Evolutionary conservation across 2,797 vertebrate species (phyloP).

Genomic region (Microchirus variegatus): DNA sequence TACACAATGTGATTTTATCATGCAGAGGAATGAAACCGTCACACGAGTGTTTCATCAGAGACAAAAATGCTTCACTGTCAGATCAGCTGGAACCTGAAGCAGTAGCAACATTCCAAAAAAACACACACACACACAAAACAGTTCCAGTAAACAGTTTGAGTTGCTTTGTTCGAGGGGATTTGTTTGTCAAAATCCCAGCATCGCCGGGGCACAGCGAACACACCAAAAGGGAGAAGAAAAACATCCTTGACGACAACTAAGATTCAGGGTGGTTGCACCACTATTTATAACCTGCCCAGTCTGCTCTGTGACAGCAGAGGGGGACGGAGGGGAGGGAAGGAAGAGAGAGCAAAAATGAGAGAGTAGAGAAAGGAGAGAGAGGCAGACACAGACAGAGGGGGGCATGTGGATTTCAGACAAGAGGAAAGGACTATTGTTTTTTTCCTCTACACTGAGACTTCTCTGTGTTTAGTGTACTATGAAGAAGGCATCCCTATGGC

Average conservation of each 20-base stretch:
- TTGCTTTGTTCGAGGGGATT: slow-evolving; percentile 49
- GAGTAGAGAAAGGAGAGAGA: slow-evolving; percentile 13
- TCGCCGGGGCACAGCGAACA: slow-evolving; percentile 46
- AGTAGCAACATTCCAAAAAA: slow-evolving; percentile 28
- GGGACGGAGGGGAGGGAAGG: slow-evolving; percentile 45
- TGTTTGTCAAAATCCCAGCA: slow-evolving; percentile 49
- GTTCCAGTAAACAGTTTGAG: slow-evolving; percentile 46
- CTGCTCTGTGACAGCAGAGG: slow-evolving; percentile 69
- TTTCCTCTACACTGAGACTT: slow-evolving; percentile 50
- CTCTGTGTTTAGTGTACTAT: slow-evolving; percentile 47
- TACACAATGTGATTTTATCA: slow-evolving; percentile 2
- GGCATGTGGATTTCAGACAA: slow-evolving; percentile 68
- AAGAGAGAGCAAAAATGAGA: slow-evolving; percentile 1
- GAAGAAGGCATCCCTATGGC: slow-evolving; percentile 20
- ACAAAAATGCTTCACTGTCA: slow-evolving; percentile 44
- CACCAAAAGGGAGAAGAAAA: slow-evolving; percentile 58
- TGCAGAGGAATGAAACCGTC: slow-evolving; percentile 1
- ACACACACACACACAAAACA: slow-evolving; percentile 9
- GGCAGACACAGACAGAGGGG: slow-evolving; percentile 51
- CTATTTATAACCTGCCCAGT: slow-evolving; percentile 79
- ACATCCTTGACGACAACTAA: slow-evolving; percentile 71
- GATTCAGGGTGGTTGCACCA: slow-evolving; percentile 74
- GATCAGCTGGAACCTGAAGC: slow-evolving; percentile 9
- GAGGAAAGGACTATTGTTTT: slow-evolving; percentile 70
- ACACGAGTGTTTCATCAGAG: slow-evolving; percentile 8